These are phyloP conservation scores for Olivierus martensii DNA, from an alignment of 1,140 invertebrate genomes.

Conservation along the genomic window DNA sequence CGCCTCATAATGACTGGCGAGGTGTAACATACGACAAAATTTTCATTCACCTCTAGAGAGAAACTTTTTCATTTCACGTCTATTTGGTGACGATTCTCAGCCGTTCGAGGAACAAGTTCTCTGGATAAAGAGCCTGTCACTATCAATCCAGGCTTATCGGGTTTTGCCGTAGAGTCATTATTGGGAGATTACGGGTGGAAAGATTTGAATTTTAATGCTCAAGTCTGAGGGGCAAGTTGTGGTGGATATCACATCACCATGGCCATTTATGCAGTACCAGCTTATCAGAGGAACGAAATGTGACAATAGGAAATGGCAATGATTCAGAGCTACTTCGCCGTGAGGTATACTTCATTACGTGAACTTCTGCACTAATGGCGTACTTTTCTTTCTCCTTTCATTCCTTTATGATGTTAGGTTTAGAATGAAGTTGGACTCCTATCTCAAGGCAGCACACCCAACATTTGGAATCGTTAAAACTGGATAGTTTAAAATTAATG, in stretches of 20 bases:
- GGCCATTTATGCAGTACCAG: constrained; percentile 9
- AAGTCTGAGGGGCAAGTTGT: not conserved
- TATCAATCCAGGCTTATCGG: constrained; percentile 19
- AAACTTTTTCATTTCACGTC: constrained; percentile 13
- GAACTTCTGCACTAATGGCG: constrained; percentile 17
- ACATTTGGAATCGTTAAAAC: constrained; percentile 17
- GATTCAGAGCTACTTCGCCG: constrained; percentile 15
- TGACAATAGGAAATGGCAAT: constrained; percentile 18
- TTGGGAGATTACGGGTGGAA: constrained; percentile 17
- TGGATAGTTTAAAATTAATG: constrained; percentile 19
- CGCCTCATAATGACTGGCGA: constrained; percentile 10
- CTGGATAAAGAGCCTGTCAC: constrained; percentile 15
- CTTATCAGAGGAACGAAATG: constrained; percentile 18
- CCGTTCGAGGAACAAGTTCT: constrained; percentile 1
- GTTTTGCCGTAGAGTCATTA: constrained; percentile 16
- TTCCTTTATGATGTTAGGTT: constrained; percentile 13
- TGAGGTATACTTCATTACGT: constrained; percentile 17
- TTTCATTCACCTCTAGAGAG: constrained; percentile 16
- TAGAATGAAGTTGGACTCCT: constrained; percentile 10
- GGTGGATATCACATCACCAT: constrained; percentile 13
- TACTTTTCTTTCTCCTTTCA: constrained; percentile 17
- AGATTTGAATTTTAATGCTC: constrained; percentile 19
- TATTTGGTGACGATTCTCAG: constrained; percentile 17
- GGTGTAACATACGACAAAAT: constrained; percentile 5
- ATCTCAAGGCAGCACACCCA: constrained; percentile 6